Evolutionary conservation across 2,113 vertebrate genomes (phyloP), one percentile per base, ranked within the genome.

Genomic region (Dipodomys stephensi): DNA sequence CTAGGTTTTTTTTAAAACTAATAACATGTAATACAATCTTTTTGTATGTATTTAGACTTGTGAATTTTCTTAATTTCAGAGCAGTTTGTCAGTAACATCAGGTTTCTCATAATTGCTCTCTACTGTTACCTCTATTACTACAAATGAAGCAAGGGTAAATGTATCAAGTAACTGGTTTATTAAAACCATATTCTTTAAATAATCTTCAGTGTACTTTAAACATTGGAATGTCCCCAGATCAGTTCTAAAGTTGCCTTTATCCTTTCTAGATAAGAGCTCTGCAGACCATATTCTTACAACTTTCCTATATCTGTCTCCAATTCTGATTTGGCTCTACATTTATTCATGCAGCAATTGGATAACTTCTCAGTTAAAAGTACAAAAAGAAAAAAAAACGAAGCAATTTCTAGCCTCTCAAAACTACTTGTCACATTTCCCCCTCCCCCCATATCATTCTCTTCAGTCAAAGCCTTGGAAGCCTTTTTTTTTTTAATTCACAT

Each of bases 11-110:
- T 19, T 87, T 79, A 76, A 81, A 67, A 62, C 72, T 71, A 44
- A 28, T 39, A 67, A 28, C 30, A 15, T 57, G 27, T 35, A 22
- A 22, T 85, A 35, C 3, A 32, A 1, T 90, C 35, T 90, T 83
- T 71, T 71, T 49, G 30, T 46, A 73, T 27, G 5, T 60, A 71
- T 13, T 71, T 83, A n/a, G 8, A 49, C 9, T 39, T 49, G 10
- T 49, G 49, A 49, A 49, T 92, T 90, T 85, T 89, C 60, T 60
- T 64, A 88, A 49, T 87, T 95, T 90, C 53, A 68, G 65, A 92
- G 35, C 1, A 69, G 2, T 83, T 87, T 90, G 15, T 87, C 35
- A 71, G 23, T 87, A 80, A 81, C 19, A 84, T 60, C 44, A 80
- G 32, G 49, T 74, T 88, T 88, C 35, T 77, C 32, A 20, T 72